Conservation (phyloP, 2,113 vertebrate species). For the Menura novaehollandiae region DNA sequence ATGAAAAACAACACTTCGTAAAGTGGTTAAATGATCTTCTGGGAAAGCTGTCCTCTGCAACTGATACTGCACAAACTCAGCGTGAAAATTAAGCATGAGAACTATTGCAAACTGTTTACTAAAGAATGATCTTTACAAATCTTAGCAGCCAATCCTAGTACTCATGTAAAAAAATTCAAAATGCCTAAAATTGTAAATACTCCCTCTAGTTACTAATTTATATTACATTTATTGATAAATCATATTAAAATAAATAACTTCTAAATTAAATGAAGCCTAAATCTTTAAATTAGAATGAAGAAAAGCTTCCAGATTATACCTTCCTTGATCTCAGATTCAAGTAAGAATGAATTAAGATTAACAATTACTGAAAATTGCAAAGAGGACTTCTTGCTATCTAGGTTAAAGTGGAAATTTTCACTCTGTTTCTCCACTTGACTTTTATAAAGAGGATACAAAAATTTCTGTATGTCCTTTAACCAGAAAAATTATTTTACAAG, state of each 20-base stretch:
- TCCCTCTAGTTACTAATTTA: not conserved
- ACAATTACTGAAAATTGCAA: not conserved
- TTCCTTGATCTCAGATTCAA: not conserved
- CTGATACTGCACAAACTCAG: not conserved
- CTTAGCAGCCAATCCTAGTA: not conserved
- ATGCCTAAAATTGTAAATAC: not conserved
- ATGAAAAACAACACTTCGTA: slow-evolving; percentile 12
- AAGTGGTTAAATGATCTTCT: slow-evolving; percentile 32
- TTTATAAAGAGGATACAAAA: not conserved
- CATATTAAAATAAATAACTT: not conserved
- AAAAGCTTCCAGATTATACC: not conserved
- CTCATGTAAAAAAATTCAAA: not conserved
- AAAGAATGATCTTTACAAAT: not conserved
- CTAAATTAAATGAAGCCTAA: not conserved
- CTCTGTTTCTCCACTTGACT: not conserved
- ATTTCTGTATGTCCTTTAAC: not conserved
- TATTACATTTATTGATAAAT: not conserved
- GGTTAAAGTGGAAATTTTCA: not conserved
- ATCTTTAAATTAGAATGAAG: not conserved
- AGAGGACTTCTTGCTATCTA: not conserved
- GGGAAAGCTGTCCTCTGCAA: slow-evolving; percentile 4
- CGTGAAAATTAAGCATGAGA: not conserved
- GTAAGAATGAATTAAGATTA: not conserved
- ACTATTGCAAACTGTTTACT: not conserved
- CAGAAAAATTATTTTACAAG: not conserved